Base-by-base conservation (phyloP, 2,888 invertebrate genomes). In the Agriopis marginaria region DNA sequence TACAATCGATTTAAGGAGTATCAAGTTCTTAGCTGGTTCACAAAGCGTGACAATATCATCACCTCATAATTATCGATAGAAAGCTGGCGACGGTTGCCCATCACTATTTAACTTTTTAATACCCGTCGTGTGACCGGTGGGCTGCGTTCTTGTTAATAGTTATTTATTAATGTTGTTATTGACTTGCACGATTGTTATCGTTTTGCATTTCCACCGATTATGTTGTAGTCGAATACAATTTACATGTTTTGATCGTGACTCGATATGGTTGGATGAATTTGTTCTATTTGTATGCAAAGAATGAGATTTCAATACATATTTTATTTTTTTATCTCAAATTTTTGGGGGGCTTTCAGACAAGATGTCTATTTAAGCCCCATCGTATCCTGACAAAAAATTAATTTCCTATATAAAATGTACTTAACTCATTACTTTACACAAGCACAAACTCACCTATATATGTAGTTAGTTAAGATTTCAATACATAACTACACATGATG, bases 41-140 rank as follows among this genome's bases (percentile, higher is more conserved):
- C 32, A 58, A 54, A 66, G 58, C 65, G 70, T 74, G 73, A 74
- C 73, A 69, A 54, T 71, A 65, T 67, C 63, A 72, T 68, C 71
- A 72, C 68, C 68, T 61, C 51, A 71, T 66, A 76, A 76, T 77
- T 73, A 75, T 77, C 77, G 77, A 77, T 78, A 75, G 78, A 78
- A 78, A 78, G 78, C 59, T 49, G 14, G 11, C 50, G 54, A 59
- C 14, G 14, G 14, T 54, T 56, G 65, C 66, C 32, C 70, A 70
- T 70, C 70, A 63, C 70, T 70, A 66, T 50, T 66, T 66, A 66
- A 55, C 62, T 72, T 71, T 74, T 76, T 71, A 77, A 77, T 79
- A 73, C 71, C 68, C 73, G 53, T 73, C 59, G 64, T 61, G 64
- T 68, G 62, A 66, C 66, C 66, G 69, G 68, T 68, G 66, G 68